Conservation (phyloP, 2,888 invertebrate species). For the Diabrotica balteata region DNA sequence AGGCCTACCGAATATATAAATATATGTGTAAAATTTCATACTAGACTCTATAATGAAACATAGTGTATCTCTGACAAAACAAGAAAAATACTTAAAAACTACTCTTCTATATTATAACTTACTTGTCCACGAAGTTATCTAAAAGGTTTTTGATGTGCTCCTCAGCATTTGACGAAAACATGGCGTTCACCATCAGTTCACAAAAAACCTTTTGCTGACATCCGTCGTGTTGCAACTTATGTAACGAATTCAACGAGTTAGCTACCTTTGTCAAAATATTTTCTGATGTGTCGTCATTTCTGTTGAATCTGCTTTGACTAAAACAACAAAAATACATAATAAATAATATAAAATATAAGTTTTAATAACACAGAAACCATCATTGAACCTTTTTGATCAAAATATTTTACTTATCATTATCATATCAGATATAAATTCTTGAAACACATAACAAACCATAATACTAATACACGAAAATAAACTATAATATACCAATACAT, state of each 20-base stretch:
- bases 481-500: too few species aligned
- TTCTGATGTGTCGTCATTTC: constrained; percentile 36
- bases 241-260: constrained; percentile 44
- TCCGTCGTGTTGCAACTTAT: constrained; percentile 45
- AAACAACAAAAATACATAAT: too few species aligned
- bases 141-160: constrained; percentile 53
- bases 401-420: too few species aligned
- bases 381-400: too few species aligned
- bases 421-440: too few species aligned
- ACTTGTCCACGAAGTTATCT: constrained; percentile 53
- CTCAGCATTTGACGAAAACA: constrained; percentile 50
- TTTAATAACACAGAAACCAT: too few species aligned
- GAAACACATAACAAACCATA: too few species aligned
- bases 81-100: neutral
- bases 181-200: constrained; percentile 52
- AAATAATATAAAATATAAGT: too few species aligned
- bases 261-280: constrained; percentile 40
- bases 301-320: constrained; percentile 42
- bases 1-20: too few species aligned
- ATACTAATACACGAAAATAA: too few species aligned
- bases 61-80: neutral
- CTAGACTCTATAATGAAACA: too few species aligned
- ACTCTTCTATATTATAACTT: constrained; percentile 30
- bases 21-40: too few species aligned
- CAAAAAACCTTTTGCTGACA: constrained; percentile 56